phyloP scores from a whole-genome alignment of 2,113 vertebrate species.

The Haemorhous mexicanus region DNA sequence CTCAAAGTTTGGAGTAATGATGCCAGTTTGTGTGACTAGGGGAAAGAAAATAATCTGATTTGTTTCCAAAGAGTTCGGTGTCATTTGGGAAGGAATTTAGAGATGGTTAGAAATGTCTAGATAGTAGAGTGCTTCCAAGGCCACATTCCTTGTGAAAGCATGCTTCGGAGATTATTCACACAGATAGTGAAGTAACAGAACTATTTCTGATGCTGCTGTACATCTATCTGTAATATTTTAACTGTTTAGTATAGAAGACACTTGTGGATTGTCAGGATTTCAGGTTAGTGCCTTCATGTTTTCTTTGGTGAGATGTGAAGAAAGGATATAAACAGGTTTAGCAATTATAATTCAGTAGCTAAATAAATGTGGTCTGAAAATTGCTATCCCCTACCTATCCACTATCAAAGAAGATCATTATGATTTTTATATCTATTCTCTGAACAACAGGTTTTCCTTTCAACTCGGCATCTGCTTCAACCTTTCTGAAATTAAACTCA shows the following conservation, averaged over 20 bases:
- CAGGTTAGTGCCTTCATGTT: background rate
- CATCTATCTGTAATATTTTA: background rate
- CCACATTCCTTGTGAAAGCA: background rate
- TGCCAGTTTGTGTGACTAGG: background rate
- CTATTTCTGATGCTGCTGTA: background rate
- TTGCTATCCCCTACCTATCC: background rate
- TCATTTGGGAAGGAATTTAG: background rate
- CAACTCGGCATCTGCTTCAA: background rate
- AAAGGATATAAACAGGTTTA: background rate
- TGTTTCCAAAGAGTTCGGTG: background rate
- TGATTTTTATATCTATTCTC: background rate
- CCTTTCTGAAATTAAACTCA: background rate
- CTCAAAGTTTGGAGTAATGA: constrained; percentile 13
- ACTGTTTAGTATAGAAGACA: background rate
- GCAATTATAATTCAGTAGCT: background rate
- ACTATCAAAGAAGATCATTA: background rate
- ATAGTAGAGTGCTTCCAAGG: background rate
- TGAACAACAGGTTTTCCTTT: background rate
- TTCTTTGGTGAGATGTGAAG: background rate
- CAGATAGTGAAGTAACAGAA: background rate
- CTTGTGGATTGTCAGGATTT: background rate
- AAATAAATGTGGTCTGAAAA: background rate
- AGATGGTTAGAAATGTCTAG: background rate
- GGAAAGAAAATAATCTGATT: background rate
- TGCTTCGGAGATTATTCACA: constrained; percentile 27